phyloP scores from a whole-genome alignment of 2,113 vertebrate genomes.

The Lepidiolamprologus cunningtoni region DNA sequence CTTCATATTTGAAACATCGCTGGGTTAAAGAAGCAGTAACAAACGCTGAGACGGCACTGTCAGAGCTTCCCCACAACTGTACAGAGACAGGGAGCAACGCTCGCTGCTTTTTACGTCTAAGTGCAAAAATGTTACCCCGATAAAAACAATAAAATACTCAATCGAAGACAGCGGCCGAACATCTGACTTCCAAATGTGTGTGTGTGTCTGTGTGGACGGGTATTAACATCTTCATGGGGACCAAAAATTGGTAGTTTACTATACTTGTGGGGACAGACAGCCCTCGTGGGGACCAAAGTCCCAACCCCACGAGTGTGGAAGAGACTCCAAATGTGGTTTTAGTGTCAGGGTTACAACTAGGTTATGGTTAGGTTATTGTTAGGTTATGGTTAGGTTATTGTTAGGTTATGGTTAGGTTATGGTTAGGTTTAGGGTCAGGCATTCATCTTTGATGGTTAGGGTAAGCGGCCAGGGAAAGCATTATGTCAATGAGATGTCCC shows the following conservation, averaged over 20 bases:
- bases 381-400: accelerated
- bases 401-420: accelerated
- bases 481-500: not conserved
- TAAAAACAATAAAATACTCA: not conserved
- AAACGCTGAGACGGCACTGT: not conserved
- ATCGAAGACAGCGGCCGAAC: not conserved
- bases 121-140: not conserved
- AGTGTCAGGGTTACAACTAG: not conserved
- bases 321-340: not conserved
- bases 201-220: not conserved
- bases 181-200: not conserved
- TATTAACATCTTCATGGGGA: not conserved
- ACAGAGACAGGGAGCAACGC: not conserved
- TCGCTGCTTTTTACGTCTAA: not conserved
- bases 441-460: not conserved
- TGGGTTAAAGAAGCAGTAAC: not conserved
- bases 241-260: not conserved
- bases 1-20: not conserved
- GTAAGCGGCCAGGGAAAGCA: not conserved
- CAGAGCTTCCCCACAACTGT: not conserved
- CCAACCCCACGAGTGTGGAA: not conserved
- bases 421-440: accelerated
- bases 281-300: not conserved
- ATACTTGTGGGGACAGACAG: not conserved
- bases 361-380: not conserved